phyloP scores from a whole-genome alignment of 1,140 invertebrate genomes.

The Heliothis virescens region DNA sequence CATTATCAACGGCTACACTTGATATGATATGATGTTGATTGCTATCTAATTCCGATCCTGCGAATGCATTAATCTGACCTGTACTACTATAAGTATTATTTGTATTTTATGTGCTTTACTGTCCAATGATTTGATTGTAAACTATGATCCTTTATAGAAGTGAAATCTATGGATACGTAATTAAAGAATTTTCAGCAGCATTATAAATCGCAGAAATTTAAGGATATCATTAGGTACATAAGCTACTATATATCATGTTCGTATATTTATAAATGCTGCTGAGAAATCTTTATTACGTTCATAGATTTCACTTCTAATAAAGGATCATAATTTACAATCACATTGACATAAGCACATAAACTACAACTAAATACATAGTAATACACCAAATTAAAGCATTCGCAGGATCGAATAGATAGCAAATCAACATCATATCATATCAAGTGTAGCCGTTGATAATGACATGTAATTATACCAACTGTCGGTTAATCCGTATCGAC shows the following conservation, averaged over 20 bases:
- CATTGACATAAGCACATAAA: neutral
- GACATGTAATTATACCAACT: constrained; percentile 21
- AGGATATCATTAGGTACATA: too few species aligned
- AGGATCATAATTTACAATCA: too few species aligned
- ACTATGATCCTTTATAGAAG: too few species aligned
- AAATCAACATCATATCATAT: neutral
- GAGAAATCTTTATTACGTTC: too few species aligned
- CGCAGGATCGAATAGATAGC: neutral
- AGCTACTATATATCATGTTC: too few species aligned
- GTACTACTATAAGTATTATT: neutral
- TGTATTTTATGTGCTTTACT: neutral
- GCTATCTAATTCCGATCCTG: neutral
- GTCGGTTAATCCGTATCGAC: neutral
- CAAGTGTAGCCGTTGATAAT: neutral
- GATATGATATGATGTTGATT: neutral
- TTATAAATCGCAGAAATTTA: too few species aligned
- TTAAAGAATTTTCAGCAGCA: too few species aligned
- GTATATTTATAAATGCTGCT: too few species aligned
- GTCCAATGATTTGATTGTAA: too few species aligned
- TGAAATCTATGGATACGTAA: too few species aligned
- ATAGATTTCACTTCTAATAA: too few species aligned
- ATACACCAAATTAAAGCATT: neutral
- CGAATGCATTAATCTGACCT: neutral
- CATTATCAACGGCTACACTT: neutral
- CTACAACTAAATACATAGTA: neutral